Base-by-base conservation (phyloP, 2,888 invertebrate genomes). In the Xiphydria camelus region DNA sequence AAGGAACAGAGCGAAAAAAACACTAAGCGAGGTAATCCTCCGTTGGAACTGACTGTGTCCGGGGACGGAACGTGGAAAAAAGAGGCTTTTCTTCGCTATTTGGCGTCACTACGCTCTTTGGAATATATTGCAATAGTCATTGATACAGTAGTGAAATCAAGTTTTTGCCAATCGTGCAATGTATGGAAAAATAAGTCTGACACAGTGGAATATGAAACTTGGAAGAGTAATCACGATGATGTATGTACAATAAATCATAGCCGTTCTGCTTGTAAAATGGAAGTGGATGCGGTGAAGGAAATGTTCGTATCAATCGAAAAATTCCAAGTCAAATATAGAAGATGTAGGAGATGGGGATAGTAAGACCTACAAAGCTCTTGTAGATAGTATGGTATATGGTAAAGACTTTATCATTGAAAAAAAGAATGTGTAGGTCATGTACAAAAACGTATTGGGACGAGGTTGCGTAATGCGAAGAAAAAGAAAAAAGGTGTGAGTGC, bases 51-150 rank as follows among this genome's bases (percentile, higher is more conserved):
- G 4, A 44, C 44, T 2, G 41, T 51, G 9, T 47, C 44, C n/a
- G 41, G 47, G 3, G 47, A 47, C 37, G 47, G 38, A 1, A 50
- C 41, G 5, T 50, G 41, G 47, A 44, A 45, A 31, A 47, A 47
- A 15, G n/a, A 44, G 51, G 41, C 4, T 51, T 47, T 12, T 22
- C n/a, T 29, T 47, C 50, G 6, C 34, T 44, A 17, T 44, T 40
- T 12, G 47, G 43, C 9, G 36, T 48, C 5, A 29, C 41, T 20
- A 50, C 44, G 2, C 41, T 47, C 1, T 22, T 50, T 19, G 44
- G 31, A 10, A 47, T 23, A 40, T 18, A 37, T 15, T 22, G 10
- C 3, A 32, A 26, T 2, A 23, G 41, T 47, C 1, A 33, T 51
- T 14, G 42, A 42, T 20, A 19, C 38, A 2, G 38, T 33, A 6